Evolutionary conservation across 1,140 invertebrate genomes (phyloP).

Genomic region (Drosophila nebulosa): DNA sequence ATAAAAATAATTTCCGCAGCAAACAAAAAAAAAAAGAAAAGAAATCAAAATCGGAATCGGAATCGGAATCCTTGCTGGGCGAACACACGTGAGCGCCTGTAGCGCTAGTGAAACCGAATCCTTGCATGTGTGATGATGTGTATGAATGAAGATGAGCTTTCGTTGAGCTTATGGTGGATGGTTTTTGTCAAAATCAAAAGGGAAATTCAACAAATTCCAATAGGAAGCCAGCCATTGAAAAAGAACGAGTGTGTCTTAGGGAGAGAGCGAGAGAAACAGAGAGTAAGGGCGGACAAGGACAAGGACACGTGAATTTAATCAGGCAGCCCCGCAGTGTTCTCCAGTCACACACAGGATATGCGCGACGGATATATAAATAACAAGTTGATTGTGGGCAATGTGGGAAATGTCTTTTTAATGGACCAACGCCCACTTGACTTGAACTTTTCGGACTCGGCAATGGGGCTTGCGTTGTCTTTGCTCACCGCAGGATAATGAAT

Average conservation of each 20-base stretch:
- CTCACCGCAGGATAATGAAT: slow-evolving; percentile 58
- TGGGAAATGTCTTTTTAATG: slow-evolving; percentile 44
- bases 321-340: slow-evolving; percentile 54
- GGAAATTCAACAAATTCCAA: slow-evolving; percentile 55
- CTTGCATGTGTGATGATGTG: not conserved
- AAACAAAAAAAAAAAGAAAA: slow-evolving; percentile 9
- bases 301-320: slow-evolving; percentile 78
- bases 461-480: slow-evolving; percentile 48
- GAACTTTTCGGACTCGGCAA: not conserved
- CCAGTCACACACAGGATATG: slow-evolving; percentile 15
- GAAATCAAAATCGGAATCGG: not conserved
- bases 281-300: not conserved
- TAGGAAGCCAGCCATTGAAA: slow-evolving; percentile 63
- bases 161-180: not conserved
- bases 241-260: too few species aligned
- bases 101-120: slow-evolving; percentile 14
- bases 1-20: slow-evolving; percentile 68
- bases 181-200: not conserved
- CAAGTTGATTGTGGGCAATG: slow-evolving; percentile 47
- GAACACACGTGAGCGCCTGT: slow-evolving; percentile 56
- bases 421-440: slow-evolving; percentile 64
- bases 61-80: slow-evolving; percentile 46
- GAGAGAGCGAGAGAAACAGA: not conserved
- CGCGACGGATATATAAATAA: slow-evolving; percentile 63
- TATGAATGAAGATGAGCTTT: slow-evolving; percentile 13